Conservation (phyloP, 2,797 vertebrate species). For the Thunnus albacares region DNA sequence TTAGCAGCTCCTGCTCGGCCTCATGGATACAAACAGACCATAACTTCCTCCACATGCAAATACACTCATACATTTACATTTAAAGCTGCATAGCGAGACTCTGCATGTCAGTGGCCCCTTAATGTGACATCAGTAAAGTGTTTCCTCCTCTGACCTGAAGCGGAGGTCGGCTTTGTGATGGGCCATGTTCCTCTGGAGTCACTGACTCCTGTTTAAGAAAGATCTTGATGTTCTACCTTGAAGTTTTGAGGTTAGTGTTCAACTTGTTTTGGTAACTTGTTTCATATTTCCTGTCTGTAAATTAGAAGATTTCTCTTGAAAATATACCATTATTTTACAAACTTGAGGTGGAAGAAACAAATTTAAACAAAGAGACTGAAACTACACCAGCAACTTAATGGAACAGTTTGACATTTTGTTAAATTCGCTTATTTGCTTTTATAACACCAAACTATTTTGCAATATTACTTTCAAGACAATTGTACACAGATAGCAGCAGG, state of each 20-base stretch:
- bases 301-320: neutral
- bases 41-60: constrained; percentile 67
- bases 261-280: neutral
- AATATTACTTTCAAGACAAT: neutral
- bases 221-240: neutral
- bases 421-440: neutral
- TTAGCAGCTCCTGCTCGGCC: constrained; percentile 62
- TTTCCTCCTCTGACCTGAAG: constrained; percentile 31
- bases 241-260: neutral
- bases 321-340: neutral
- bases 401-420: neutral
- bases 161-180: constrained; percentile 7
- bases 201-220: neutral
- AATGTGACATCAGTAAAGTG: constrained; percentile 25
- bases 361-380: neutral
- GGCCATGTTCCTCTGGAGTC: neutral
- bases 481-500: neutral
- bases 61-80: constrained; percentile 41
- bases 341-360: too few species aligned
- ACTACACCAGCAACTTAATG: neutral
- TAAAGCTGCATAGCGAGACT: constrained; percentile 10
- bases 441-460: neutral
- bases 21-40: constrained; percentile 58
- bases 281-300: neutral
- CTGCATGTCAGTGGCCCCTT: constrained; percentile 24